Evolutionary conservation across 2,797 vertebrate genomes (phyloP).

Genomic region (Falco concolor): DNA sequence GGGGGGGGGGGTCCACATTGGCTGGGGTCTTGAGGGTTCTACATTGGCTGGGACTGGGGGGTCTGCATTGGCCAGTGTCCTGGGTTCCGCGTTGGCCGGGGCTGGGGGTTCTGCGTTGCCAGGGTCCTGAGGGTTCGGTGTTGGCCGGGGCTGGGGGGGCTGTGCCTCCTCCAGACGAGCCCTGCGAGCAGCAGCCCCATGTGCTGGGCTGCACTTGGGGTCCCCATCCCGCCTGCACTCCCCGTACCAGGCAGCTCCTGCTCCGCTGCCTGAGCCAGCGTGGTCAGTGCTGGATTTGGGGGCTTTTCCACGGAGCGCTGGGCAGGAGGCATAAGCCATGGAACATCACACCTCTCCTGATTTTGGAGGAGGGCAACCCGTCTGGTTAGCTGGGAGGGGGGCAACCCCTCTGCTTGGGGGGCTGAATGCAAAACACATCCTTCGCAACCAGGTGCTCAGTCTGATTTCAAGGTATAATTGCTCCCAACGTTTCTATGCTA

Average conservation of each 20-base stretch:
- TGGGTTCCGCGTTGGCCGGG: too few species aligned
- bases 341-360: not conserved
- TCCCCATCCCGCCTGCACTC: not conserved
- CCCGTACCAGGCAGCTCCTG: not conserved
- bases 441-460: fast-evolving
- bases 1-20: too few species aligned
- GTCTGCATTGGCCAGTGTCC: too few species aligned
- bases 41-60: too few species aligned
- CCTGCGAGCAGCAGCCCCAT: not conserved
- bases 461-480: not conserved
- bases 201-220: not conserved
- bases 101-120: too few species aligned
- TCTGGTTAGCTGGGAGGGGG: not conserved
- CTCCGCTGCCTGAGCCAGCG: fast-evolving
- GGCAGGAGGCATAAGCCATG: fast-evolving
- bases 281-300: not conserved
- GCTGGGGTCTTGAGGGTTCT: too few species aligned
- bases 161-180: not conserved
- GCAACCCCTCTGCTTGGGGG: not conserved
- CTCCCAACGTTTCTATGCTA: fast-evolving
- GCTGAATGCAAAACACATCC: not conserved
- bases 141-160: too few species aligned
- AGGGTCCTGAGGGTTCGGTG: too few species aligned
- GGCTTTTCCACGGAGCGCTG: not conserved
- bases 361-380: not conserved